phyloP scores from a whole-genome alignment of 2,113 vertebrate genomes.

The Pampusana beccarii region DNA sequence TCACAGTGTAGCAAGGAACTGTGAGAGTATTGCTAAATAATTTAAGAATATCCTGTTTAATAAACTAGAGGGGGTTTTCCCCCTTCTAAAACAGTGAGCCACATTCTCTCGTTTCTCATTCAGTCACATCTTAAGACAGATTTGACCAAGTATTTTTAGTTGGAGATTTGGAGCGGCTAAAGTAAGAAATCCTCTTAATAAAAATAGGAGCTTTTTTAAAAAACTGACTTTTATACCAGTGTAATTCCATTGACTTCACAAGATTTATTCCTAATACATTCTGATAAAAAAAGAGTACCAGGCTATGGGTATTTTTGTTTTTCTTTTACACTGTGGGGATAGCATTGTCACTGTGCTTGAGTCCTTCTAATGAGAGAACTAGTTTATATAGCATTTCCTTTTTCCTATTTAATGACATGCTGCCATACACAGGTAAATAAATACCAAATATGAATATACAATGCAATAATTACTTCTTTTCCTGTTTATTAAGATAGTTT shows the following conservation, averaged over 20 bases:
- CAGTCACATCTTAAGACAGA: slow-evolving; percentile 32
- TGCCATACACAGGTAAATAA: background rate
- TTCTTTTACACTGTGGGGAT: rapidly evolving
- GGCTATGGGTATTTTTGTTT: background rate
- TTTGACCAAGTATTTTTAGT: slow-evolving; percentile 63
- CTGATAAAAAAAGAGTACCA: background rate
- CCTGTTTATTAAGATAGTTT: background rate
- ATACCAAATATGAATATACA: background rate
- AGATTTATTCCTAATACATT: slow-evolving; percentile 34
- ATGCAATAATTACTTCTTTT: background rate
- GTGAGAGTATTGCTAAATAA: background rate
- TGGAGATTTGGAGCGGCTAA: slow-evolving; percentile 47
- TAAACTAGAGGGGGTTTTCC: background rate
- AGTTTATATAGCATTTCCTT: background rate
- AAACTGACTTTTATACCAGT: slow-evolving; percentile 41
- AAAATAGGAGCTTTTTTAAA: slow-evolving; percentile 22
- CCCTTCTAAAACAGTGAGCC: background rate
- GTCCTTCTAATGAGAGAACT: background rate
- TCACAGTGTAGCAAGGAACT: background rate
- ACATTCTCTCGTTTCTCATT: slow-evolving; percentile 19
- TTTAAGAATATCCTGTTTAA: background rate
- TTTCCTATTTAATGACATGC: background rate
- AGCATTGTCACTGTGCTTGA: background rate
- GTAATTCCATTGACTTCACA: slow-evolving; percentile 45
- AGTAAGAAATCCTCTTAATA: slow-evolving; percentile 63